Percentiles rank a stretch among this genome's conserved stretches.
Evolutionary conservation across 2,797 vertebrate genomes (phyloP).

Genomic region (Girardinus metallicus): DNA sequence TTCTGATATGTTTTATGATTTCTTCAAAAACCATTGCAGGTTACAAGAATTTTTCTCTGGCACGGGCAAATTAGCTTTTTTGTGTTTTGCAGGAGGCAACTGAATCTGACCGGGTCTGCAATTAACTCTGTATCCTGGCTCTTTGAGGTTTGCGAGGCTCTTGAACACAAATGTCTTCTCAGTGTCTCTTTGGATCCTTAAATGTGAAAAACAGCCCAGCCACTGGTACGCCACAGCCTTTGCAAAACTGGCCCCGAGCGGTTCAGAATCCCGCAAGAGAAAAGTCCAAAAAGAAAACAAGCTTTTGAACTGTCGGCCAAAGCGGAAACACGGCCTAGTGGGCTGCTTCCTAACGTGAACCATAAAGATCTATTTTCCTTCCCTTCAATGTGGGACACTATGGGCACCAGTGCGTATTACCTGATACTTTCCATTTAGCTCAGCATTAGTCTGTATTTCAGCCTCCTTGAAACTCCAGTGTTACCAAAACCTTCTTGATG

Average conservation of each 20-base stretch:
- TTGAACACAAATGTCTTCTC: constrained; percentile 61
- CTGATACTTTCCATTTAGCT: constrained; percentile 52
- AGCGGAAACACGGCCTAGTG: constrained; percentile 81
- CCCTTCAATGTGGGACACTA: constrained; percentile 63
- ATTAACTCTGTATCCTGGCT: constrained; percentile 69
- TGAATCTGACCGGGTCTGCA: constrained; percentile 45
- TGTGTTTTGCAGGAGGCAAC: constrained; percentile 50
- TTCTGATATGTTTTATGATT: constrained; percentile 39
- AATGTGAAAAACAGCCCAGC: constrained; percentile 79
- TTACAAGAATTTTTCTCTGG: constrained; percentile 47
- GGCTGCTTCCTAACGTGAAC: constrained; percentile 79
- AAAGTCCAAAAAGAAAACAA: constrained; percentile 75
- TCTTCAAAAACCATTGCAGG: constrained; percentile 62
- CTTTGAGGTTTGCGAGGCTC: constrained; percentile 70
- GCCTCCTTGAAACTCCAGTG: constrained; percentile 26
- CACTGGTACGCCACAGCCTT: constrained; percentile 67
- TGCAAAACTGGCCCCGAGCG: constrained; percentile 75
- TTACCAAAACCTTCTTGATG: constrained; percentile 49
- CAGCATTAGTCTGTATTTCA: constrained; percentile 43
- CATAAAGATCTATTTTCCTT: constrained; percentile 78
- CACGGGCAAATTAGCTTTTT: constrained; percentile 44
- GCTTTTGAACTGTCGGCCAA: constrained; percentile 79
- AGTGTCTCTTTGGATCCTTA: constrained; percentile 65
- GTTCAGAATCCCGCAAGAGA: constrained; percentile 71
- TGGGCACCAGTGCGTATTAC: constrained; percentile 57